These are phyloP conservation scores for Grammomys dolichurus DNA, from an alignment of 2,113 vertebrate genomes.

Conservation along the genomic window DNA sequence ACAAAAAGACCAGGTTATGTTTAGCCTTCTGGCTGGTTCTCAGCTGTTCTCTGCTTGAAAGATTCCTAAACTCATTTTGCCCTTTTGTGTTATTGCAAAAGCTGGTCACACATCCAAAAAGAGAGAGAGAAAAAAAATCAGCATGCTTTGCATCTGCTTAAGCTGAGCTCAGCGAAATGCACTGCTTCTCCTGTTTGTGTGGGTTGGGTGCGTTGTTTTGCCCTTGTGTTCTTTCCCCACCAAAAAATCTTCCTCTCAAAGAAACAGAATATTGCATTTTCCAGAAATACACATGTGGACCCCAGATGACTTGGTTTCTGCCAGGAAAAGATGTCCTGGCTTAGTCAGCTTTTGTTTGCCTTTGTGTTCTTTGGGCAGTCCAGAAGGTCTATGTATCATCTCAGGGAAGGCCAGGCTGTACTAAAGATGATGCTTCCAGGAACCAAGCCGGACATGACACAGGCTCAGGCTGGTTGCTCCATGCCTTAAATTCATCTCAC, in stretches of 20 bases:
- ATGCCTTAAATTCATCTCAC: neutral
- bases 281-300: conserved; percentile 16
- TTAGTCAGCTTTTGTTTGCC: neutral
- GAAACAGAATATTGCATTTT: conserved; percentile 32
- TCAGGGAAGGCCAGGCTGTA: neutral
- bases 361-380: too few relatives aligned
- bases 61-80: conserved; percentile 39
- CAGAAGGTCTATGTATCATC: neutral
- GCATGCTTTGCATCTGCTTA: neutral
- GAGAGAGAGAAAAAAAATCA: neutral
- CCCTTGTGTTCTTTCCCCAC: neutral
- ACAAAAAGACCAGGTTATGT: neutral
- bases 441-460: neutral
- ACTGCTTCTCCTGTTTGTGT: neutral
- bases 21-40: conserved; percentile 40
- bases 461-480: neutral
- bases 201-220: neutral
- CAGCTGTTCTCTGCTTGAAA: conserved; percentile 14
- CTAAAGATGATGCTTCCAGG: neutral
- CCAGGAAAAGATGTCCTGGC: neutral
- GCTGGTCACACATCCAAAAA: neutral
- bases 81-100: conserved; percentile 21
- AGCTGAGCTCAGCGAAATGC: conserved; percentile 54
- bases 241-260: conserved; percentile 44
- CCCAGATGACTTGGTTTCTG: neutral